Percentiles rank a stretch among this genome's conserved stretches.
These are phyloP conservation scores for Bunonema sp. DNA, from an alignment of 2,888 invertebrate species.

Conservation along the genomic window DNA sequence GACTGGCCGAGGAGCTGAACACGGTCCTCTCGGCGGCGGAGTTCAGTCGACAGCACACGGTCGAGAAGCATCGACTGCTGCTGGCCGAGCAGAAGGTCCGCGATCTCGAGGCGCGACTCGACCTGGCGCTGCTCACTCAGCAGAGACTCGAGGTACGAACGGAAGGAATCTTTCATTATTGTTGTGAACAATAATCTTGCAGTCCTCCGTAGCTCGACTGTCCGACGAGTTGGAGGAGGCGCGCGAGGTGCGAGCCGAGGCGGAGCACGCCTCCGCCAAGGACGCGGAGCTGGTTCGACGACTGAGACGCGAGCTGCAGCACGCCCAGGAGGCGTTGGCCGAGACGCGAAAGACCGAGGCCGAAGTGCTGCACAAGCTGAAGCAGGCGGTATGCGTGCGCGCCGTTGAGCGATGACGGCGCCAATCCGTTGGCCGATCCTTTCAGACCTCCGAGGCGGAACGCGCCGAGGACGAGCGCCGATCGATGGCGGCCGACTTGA, in stretches of 20 bases:
- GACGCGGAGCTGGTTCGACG: slow-evolving; percentile 6
- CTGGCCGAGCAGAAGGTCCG: slow-evolving; percentile 58
- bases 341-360: slow-evolving; percentile 10
- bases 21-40: slow-evolving; percentile 13
- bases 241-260: slow-evolving; percentile 12
- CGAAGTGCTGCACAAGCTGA: slow-evolving; percentile 10
- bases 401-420: neutral
- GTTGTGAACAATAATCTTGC: slow-evolving; percentile 1
- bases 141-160: slow-evolving; percentile 59
- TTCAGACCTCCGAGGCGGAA: slow-evolving; percentile 12
- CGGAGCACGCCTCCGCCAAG: slow-evolving; percentile 7
- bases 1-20: slow-evolving; percentile 11
- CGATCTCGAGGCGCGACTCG: slow-evolving; percentile 76
- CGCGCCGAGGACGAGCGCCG: slow-evolving; percentile 8
- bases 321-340: slow-evolving; percentile 9
- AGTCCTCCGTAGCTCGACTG: slow-evolving; percentile 13
- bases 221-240: slow-evolving; percentile 19
- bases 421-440: neutral
- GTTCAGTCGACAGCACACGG: slow-evolving; percentile 49
- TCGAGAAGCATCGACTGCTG: slow-evolving; percentile 52
- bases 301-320: slow-evolving; percentile 1
- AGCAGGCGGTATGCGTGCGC: slow-evolving; percentile 3
- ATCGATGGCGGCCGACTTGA: slow-evolving; percentile 56
- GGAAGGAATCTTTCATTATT: neutral
- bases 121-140: slow-evolving; percentile 73